A percentile compares a stretch with the other conserved stretches of the same genome.
Conservation (phyloP, 1,140 invertebrate genomes). For the Tetramorium alpestre region DNA sequence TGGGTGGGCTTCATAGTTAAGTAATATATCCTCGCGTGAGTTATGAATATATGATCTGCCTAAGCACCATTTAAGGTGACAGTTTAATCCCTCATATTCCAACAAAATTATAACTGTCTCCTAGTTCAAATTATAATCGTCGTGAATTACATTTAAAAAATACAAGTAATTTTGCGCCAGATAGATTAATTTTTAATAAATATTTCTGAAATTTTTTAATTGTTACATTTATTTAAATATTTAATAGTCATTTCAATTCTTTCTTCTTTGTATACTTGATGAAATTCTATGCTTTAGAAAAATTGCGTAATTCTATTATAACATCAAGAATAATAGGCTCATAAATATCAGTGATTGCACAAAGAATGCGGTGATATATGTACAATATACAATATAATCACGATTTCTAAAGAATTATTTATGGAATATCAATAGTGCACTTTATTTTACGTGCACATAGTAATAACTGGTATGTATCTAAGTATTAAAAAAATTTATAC, state of each 20-base stretch:
- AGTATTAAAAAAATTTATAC: not conserved
- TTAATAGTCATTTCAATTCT: not conserved
- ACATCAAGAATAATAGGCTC: not conserved
- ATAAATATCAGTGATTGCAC: not conserved
- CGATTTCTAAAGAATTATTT: not conserved
- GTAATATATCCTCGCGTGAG: not conserved
- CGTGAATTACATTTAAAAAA: not conserved
- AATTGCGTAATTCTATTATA: not conserved
- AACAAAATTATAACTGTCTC: constrained; percentile 14
- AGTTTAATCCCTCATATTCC: constrained; percentile 1
- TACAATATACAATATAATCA: not conserved
- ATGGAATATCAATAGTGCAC: not conserved
- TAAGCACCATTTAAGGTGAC: constrained; percentile 31
- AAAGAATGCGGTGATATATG: not conserved
- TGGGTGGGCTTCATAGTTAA: not conserved
- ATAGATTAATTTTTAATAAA: not conserved
- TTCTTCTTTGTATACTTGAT: not conserved
- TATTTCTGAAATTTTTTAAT: not conserved
- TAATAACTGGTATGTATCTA: not conserved
- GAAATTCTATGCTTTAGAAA: not conserved
- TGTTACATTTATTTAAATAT: not conserved
- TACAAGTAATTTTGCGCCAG: not conserved
- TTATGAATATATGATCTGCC: constrained; percentile 49
- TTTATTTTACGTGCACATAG: not conserved
- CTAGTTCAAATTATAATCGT: not conserved